Evolutionary conservation across 1,140 invertebrate genomes (phyloP).

Genomic region (Bombus vancouverensis): DNA sequence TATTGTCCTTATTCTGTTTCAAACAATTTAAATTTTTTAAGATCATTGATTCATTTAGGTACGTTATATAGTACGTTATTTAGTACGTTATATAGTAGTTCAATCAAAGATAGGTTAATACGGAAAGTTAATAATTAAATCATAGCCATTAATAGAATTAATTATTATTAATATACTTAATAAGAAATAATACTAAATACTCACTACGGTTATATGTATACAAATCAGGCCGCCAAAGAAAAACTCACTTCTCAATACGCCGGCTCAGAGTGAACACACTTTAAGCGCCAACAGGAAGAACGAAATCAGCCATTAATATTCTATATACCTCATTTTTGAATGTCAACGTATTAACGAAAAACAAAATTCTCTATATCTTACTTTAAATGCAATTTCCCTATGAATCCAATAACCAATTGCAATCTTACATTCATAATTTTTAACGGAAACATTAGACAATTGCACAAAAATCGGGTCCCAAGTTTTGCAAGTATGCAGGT

Average conservation of each 20-base stretch:
- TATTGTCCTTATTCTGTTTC: neutral
- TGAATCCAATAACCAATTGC: neutral
- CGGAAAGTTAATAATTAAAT: neutral
- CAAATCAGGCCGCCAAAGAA: neutral
- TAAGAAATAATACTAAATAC: neutral
- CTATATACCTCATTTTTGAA: neutral
- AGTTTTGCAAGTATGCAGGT: too few species aligned
- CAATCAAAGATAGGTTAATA: neutral
- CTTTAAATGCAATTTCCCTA: constrained; percentile 1
- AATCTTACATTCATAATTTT: neutral
- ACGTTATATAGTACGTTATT: neutral
- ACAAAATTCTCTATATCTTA: constrained; percentile 12
- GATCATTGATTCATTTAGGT: constrained; percentile 9
- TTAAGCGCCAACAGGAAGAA: constrained; percentile 40
- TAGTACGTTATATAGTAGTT: neutral
- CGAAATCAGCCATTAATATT: constrained; percentile 10
- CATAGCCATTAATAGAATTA: neutral
- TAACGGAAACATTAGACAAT: too few species aligned
- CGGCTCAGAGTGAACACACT: neutral
- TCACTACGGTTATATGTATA: neutral
- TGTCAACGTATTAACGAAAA: neutral
- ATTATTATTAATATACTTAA: neutral
- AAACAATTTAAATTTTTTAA: neutral
- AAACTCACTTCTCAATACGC: neutral
- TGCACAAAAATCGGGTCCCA: too few species aligned